Percentiles rank a stretch among this genome's conserved stretches.
phyloP scores from a whole-genome alignment of 2,113 vertebrate genomes.

The Maccullochella peelii region DNA sequence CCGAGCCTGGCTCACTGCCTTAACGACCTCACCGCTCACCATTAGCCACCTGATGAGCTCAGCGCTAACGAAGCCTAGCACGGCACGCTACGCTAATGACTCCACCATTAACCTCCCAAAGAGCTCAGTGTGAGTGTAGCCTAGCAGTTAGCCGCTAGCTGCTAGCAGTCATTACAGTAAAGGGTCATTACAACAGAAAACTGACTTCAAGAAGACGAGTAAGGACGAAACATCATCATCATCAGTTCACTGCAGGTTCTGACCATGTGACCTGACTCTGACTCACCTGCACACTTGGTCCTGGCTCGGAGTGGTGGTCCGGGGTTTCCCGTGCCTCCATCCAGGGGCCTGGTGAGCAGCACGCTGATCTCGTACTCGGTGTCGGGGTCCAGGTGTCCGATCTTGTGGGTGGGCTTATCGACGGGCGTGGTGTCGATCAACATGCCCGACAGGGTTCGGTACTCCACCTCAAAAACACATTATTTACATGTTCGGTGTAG shows the following conservation, averaged over 20 bases:
- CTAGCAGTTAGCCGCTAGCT: slow-evolving; percentile 39
- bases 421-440: slow-evolving; percentile 94
- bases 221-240: not conserved
- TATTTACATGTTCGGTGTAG: not conserved
- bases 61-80: slow-evolving; percentile 62
- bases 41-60: slow-evolving; percentile 71
- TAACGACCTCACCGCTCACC: slow-evolving; percentile 60
- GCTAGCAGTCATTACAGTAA: not conserved
- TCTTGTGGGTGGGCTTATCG: slow-evolving; percentile 94
- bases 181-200: not conserved
- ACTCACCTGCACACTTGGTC: slow-evolving; percentile 96
- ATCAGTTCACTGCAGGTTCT: not conserved
- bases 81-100: slow-evolving; percentile 48
- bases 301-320: slow-evolving; percentile 93
- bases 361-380: slow-evolving; percentile 97
- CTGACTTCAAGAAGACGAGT: not conserved
- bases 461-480: slow-evolving; percentile 84
- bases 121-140: slow-evolving; percentile 38
- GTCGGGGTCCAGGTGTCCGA: slow-evolving; percentile 96
- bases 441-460: slow-evolving; percentile 90
- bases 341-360: slow-evolving; percentile 93
- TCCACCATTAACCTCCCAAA: slow-evolving; percentile 60
- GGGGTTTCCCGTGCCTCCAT: slow-evolving; percentile 94
- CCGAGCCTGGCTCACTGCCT: slow-evolving; percentile 32
- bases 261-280: slow-evolving; percentile 62